Conservation (phyloP, 2,888 invertebrate genomes). For the Phaonia tiefii region DNA sequence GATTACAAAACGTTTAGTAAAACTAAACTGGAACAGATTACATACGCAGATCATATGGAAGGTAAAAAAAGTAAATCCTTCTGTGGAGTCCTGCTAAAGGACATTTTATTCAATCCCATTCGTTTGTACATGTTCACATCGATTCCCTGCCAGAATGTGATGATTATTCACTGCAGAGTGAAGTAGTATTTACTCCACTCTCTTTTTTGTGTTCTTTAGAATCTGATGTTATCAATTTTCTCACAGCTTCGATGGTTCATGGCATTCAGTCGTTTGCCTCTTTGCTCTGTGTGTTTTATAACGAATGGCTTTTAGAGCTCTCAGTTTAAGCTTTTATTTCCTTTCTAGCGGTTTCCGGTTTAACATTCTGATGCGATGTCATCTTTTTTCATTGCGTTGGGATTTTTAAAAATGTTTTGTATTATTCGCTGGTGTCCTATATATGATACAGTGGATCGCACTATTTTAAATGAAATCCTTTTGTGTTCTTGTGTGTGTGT, state of each 20-base stretch:
- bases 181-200: too few species aligned
- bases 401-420: constrained; percentile 27
- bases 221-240: constrained; percentile 44
- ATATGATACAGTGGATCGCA: neutral
- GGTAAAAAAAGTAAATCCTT: neutral
- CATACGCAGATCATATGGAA: neutral
- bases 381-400: constrained; percentile 23
- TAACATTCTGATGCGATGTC: constrained; percentile 14
- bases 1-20: constrained; percentile 47
- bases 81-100: neutral
- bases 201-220: too few species aligned
- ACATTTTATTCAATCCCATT: constrained; percentile 29
- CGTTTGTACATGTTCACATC: neutral
- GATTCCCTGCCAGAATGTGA: too few species aligned
- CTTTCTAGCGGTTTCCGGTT: constrained; percentile 61
- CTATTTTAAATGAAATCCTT: constrained; percentile 45
- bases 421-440: too few species aligned
- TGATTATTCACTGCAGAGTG: too few species aligned
- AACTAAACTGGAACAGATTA: constrained; percentile 25
- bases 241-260: constrained; percentile 5
- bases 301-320: constrained; percentile 37
- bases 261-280: neutral
- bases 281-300: neutral
- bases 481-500: too few species aligned
- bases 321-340: constrained; percentile 62